phyloP scores from a whole-genome alignment of 2,888 invertebrate species.

The Eupelmus urozonus region DNA sequence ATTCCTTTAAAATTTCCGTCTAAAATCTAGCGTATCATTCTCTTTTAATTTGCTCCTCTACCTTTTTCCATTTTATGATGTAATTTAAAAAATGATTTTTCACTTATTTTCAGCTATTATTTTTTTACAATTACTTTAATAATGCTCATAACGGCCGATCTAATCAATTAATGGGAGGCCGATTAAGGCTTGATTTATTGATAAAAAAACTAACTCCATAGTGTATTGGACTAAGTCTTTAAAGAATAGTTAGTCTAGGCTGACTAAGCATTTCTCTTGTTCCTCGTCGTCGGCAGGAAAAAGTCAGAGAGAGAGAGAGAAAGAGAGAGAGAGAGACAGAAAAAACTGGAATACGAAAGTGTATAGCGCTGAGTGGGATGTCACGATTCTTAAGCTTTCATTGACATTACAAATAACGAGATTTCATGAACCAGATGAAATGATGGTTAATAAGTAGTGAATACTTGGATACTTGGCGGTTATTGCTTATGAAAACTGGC shows the following conservation, averaged over 20 bases:
- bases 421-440: conserved; percentile 6
- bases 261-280: conserved; percentile 9
- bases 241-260: conserved; percentile 25
- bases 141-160: conserved; percentile 4
- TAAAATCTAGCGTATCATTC: too few relatives aligned
- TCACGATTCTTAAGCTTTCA: background rate
- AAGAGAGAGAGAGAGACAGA: background rate
- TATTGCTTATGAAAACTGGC: too few relatives aligned
- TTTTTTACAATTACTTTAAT: background rate
- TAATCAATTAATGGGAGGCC: conserved; percentile 31
- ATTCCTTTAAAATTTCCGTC: too few relatives aligned
- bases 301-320: background rate
- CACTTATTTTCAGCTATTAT: background rate
- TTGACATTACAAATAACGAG: conserved; percentile 15
- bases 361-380: background rate
- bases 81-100: background rate
- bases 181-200: conserved; percentile 42
- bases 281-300: too few relatives aligned
- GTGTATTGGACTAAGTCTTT: conserved; percentile 14
- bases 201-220: conserved; percentile 1
- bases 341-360: conserved; percentile 12
- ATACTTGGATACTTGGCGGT: too few relatives aligned
- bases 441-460: too few relatives aligned
- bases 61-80: background rate
- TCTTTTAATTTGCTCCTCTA: too few relatives aligned